Evolutionary conservation across 92 coral and sea anemone genomes (phyloP).

Genomic region (Epizoanthus stellaris): DNA sequence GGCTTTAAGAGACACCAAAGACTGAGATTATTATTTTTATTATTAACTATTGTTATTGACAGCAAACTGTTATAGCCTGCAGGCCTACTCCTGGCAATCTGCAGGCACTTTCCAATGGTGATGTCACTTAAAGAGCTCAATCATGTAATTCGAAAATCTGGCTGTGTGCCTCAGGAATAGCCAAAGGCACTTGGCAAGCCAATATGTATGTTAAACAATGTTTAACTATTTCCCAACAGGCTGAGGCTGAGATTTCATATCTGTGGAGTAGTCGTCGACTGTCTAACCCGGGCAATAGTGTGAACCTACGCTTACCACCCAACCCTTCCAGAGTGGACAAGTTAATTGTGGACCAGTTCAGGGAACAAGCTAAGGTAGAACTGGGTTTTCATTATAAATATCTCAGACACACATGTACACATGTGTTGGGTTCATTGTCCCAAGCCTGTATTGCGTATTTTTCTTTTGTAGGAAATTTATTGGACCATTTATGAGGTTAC

Average conservation of each 20-base stretch:
- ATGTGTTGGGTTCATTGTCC: too few species aligned
- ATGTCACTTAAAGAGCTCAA: too few species aligned
- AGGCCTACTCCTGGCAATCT: too few species aligned
- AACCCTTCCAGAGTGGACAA: constrained; percentile 96
- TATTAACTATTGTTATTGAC: neutral
- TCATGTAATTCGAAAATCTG: too few species aligned
- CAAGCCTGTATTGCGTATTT: too few species aligned
- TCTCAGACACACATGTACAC: too few species aligned
- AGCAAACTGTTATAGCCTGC: neutral
- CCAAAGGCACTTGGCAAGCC: neutral
- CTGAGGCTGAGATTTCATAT: constrained; percentile 90
- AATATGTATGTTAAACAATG: neutral
- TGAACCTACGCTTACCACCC: constrained; percentile 79
- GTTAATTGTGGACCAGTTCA: constrained; percentile 86
- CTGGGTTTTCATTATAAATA: neutral
- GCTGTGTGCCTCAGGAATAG: too few species aligned
- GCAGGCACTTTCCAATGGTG: too few species aligned
- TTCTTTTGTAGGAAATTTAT: too few species aligned
- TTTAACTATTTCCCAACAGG: constrained; percentile 50
- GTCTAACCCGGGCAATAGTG: constrained; percentile 84
- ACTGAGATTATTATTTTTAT: too few species aligned
- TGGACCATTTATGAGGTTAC: too few species aligned
- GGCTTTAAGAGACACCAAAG: too few species aligned
- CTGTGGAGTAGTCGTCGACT: constrained; percentile 92
- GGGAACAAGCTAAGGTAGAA: constrained; percentile 95